A percentile compares a stretch with the other conserved stretches of the same genome.
These are phyloP conservation scores for Hydra vulgaris DNA, from an alignment of 30 jellyfish, hydroid and myxozoan species.

Conservation along the genomic window DNA sequence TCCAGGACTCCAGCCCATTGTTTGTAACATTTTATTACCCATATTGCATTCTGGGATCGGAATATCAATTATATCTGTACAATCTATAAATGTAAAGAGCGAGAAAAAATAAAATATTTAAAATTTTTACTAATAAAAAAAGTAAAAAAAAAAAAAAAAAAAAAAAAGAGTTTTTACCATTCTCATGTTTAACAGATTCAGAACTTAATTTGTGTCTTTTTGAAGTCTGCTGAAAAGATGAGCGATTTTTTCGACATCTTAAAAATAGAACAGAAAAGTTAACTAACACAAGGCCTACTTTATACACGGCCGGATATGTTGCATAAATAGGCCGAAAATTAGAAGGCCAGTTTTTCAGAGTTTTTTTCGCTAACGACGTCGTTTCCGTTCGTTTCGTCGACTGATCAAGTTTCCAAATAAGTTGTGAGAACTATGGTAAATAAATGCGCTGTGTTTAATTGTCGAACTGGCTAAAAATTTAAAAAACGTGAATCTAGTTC, in stretches of 20 bases:
- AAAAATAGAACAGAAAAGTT: not conserved
- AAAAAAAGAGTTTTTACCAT: not conserved
- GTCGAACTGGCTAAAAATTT: too few relatives aligned
- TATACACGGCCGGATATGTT: too few relatives aligned
- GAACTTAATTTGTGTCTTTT: slow-evolving; percentile 8
- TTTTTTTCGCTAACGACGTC: too few relatives aligned
- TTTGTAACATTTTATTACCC: slow-evolving; percentile 87
- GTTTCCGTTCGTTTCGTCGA: too few relatives aligned
- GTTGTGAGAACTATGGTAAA: too few relatives aligned
- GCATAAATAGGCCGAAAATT: too few relatives aligned
- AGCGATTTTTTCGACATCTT: slow-evolving; percentile 27
- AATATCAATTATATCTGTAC: slow-evolving; percentile 33
- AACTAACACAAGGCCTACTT: too few relatives aligned
- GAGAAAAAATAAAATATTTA: not conserved
- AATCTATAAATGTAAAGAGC: slow-evolving; percentile 3
- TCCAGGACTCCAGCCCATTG: slow-evolving; percentile 98
- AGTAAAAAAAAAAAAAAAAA: not conserved
- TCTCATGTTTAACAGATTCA: not conserved
- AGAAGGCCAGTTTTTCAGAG: too few relatives aligned
- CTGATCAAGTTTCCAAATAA: too few relatives aligned
- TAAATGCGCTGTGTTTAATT: too few relatives aligned
- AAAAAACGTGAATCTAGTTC: too few relatives aligned
- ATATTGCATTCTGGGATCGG: slow-evolving; percentile 84
- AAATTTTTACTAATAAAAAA: not conserved
- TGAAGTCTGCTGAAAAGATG: slow-evolving; percentile 13